phyloP scores from a whole-genome alignment of 2,797 vertebrate species.

The Clangula hyemalis region DNA sequence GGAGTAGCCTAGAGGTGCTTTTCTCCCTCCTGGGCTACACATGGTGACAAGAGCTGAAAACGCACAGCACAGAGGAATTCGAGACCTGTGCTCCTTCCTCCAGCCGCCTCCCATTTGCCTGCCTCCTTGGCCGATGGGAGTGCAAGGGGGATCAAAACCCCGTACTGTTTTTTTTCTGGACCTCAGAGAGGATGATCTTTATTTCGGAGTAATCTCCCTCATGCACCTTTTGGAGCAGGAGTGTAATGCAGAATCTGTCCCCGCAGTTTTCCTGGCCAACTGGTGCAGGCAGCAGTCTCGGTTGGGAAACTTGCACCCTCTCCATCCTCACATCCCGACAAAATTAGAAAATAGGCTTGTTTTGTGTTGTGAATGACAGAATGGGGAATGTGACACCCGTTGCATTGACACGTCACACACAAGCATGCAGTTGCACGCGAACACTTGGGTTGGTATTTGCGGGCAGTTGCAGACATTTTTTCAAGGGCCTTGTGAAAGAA shows the following conservation, averaged over 20 bases:
- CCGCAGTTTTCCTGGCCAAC: not conserved
- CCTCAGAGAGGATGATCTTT: not conserved
- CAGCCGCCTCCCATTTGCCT: constrained; percentile 2
- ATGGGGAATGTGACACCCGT: not conserved
- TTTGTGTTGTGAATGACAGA: not conserved
- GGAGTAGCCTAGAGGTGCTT: constrained; percentile 57
- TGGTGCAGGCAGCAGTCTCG: not conserved
- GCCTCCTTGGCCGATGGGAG: fast-evolving
- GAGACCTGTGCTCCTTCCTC: not conserved
- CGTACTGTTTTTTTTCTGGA: not conserved
- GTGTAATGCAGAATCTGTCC: not conserved
- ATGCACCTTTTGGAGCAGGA: not conserved
- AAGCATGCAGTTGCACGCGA: not conserved
- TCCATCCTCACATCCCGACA: not conserved
- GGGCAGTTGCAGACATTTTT: constrained; percentile 1
- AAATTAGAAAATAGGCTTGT: not conserved
- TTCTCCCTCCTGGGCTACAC: not conserved
- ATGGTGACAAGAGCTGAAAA: constrained; percentile 13
- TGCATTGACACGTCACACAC: not conserved
- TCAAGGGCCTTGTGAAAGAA: not conserved
- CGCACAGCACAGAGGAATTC: constrained; percentile 9
- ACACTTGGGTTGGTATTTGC: not conserved
- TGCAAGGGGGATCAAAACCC: not conserved
- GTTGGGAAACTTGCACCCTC: not conserved
- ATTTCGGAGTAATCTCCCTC: not conserved